Conservation (phyloP, 2,888 invertebrate species). For the Alviniconcha strummeri region DNA sequence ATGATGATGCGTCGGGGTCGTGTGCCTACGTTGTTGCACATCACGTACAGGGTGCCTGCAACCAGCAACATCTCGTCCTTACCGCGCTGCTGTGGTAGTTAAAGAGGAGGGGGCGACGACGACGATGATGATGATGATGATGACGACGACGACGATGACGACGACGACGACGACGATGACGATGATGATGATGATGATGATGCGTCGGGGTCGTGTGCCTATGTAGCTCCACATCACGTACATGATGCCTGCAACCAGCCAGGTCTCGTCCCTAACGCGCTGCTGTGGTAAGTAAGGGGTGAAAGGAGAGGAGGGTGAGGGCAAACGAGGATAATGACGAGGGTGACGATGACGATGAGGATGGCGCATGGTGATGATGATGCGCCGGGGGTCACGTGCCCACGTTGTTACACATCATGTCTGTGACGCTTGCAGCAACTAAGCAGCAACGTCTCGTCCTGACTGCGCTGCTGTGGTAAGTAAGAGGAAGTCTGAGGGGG, state of each 20-base stretch:
- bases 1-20: constrained; percentile 9
- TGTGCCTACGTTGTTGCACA: constrained; percentile 88
- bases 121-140: too few relatives aligned
- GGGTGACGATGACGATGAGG: constrained; percentile 25
- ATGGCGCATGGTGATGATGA: neutral
- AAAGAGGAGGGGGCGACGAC: too few relatives aligned
- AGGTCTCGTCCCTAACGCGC: neutral
- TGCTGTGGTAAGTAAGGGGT: neutral
- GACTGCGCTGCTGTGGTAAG: too few relatives aligned
- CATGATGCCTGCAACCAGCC: too few relatives aligned
- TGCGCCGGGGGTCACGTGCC: constrained; percentile 70
- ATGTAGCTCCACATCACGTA: neutral
- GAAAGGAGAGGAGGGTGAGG: neutral
- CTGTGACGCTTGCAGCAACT: constrained; percentile 82
- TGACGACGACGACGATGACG: neutral
- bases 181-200: neutral
- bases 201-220: neutral
- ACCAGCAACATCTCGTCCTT: neutral
- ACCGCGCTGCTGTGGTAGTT: too few relatives aligned
- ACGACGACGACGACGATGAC: too few relatives aligned
- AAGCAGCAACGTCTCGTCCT: too few relatives aligned
- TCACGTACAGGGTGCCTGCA: constrained; percentile 89
- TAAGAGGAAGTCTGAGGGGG: too few relatives aligned
- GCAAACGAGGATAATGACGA: constrained; percentile 25
- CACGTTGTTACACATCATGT: constrained; percentile 94